phyloP scores from a whole-genome alignment of 2,797 vertebrate genomes.

The Todus mexicanus region DNA sequence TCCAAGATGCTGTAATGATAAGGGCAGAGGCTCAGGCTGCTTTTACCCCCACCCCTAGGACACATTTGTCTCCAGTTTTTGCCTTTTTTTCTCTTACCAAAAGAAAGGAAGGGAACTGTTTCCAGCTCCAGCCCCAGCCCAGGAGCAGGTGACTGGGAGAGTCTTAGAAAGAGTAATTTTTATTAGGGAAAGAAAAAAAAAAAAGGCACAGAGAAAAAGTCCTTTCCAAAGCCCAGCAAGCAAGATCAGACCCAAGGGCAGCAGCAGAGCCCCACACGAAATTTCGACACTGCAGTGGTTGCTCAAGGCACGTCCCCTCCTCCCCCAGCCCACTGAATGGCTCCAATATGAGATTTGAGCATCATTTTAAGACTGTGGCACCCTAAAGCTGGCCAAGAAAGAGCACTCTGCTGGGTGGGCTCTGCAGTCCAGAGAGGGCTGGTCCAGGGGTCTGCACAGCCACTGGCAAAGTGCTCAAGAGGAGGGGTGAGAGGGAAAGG shows the following conservation, averaged over 20 bases:
- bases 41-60: not conserved
- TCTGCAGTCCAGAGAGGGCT: not conserved
- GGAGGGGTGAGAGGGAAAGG: not conserved
- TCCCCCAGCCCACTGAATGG: not conserved
- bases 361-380: not conserved
- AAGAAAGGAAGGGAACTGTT: not conserved
- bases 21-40: not conserved
- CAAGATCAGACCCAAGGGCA: not conserved
- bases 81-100: not conserved
- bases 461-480: not conserved
- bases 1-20: not conserved
- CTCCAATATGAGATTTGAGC: not conserved
- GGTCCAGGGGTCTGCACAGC: not conserved
- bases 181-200: constrained; percentile 32
- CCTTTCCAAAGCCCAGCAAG: not conserved
- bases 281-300: not conserved
- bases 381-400: not conserved
- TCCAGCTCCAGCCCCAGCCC: not conserved
- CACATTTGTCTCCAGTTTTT: accelerated
- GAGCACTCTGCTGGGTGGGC: not conserved
- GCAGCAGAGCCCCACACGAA: not conserved
- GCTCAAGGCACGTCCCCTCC: not conserved
- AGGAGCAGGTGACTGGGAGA: not conserved
- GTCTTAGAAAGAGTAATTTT: constrained; percentile 39
- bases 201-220: not conserved